Evolutionary conservation across 2,888 invertebrate genomes (phyloP).

Genomic region (Archips xylosteana): DNA sequence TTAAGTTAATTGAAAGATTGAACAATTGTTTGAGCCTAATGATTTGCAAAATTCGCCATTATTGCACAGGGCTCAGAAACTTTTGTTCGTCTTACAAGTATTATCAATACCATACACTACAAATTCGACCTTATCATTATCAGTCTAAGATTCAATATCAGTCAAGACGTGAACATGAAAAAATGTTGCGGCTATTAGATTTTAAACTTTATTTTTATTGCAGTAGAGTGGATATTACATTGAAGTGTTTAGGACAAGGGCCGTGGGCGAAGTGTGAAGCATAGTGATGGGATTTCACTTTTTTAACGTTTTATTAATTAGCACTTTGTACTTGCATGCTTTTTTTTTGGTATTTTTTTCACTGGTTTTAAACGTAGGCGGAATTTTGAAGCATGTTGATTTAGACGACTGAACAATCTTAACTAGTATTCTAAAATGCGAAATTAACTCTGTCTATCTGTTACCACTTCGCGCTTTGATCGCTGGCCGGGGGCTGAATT

Average conservation of each 20-base stretch:
- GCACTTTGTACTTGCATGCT: background rate
- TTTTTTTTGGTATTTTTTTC: background rate
- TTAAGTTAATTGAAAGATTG: slow-evolving; percentile 38
- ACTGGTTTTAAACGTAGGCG: too few relatives aligned
- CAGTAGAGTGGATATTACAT: background rate
- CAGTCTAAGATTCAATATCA: background rate
- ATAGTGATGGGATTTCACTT: slow-evolving; percentile 27
- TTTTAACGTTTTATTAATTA: slow-evolving; percentile 30
- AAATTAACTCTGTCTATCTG: too few relatives aligned
- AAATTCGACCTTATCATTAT: slow-evolving; percentile 5
- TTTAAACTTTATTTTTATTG: slow-evolving; percentile 1
- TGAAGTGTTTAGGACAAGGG: background rate
- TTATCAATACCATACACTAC: slow-evolving; percentile 1
- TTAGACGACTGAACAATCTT: too few relatives aligned
- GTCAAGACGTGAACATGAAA: background rate
- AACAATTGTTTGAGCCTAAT: slow-evolving; percentile 30
- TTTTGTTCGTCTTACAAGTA: slow-evolving; percentile 21
- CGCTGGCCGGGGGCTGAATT: too few relatives aligned
- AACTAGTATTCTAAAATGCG: too few relatives aligned
- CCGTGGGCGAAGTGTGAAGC: slow-evolving; percentile 31
- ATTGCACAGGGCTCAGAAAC: slow-evolving; percentile 25
- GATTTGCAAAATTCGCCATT: slow-evolving; percentile 15
- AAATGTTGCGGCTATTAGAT: background rate
- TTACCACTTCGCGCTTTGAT: too few relatives aligned
- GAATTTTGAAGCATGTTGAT: too few relatives aligned